A percentile compares a stretch with the other conserved stretches of the same genome.
Conservation (phyloP, 2,113 vertebrate genomes). For the Puffinus mauretanicus region DNA sequence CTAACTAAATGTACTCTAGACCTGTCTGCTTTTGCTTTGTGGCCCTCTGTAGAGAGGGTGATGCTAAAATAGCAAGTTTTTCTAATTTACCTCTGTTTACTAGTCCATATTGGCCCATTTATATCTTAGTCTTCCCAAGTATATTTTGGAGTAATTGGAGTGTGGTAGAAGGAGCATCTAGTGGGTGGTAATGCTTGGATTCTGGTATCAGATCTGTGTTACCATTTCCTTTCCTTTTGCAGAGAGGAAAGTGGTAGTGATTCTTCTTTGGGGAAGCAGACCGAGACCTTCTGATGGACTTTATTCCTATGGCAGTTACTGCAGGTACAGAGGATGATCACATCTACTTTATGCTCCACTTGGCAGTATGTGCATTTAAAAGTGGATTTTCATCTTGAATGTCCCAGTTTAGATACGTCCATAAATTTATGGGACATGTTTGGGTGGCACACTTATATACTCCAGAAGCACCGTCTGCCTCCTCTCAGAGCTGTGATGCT, state of each 20-base stretch:
- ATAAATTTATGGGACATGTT: background rate
- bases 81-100: background rate
- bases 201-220: background rate
- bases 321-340: background rate
- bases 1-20: background rate
- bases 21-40: background rate
- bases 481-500: background rate
- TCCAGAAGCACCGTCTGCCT: background rate
- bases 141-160: background rate
- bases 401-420: rapidly evolving
- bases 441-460: background rate
- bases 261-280: background rate
- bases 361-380: background rate
- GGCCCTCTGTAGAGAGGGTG: background rate
- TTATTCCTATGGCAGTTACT: background rate
- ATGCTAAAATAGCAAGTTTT: background rate
- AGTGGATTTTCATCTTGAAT: background rate
- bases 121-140: background rate
- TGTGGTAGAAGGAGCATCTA: background rate
- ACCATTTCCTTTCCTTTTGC: background rate
- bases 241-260: background rate
- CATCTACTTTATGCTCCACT: background rate
- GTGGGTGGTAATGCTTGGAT: background rate
- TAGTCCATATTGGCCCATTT: background rate
- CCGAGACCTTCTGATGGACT: background rate